Evolutionary conservation across 2,797 vertebrate genomes (phyloP).

Genomic region (Halcyon smyrnensis): DNA sequence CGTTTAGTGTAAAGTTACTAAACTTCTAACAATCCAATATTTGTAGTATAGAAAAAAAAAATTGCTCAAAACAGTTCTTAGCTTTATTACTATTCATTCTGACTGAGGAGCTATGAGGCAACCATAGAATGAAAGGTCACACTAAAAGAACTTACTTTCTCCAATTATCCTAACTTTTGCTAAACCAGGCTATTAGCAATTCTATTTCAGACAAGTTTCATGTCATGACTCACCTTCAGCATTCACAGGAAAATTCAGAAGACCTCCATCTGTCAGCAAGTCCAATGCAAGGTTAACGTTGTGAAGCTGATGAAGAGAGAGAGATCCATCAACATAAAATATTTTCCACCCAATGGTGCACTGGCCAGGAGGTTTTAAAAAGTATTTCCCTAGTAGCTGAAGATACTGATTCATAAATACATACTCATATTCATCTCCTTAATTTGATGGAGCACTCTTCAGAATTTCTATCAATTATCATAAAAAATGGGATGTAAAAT

Average conservation of each 20-base stretch:
- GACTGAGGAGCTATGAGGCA: neutral
- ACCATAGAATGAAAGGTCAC: neutral
- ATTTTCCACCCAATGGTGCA: neutral
- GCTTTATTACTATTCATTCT: neutral
- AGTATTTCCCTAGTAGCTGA: neutral
- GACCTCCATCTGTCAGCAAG: constrained; percentile 81
- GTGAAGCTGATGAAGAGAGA: constrained; percentile 82
- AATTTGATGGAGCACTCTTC: neutral
- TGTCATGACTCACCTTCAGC: constrained; percentile 84
- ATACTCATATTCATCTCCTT: neutral
- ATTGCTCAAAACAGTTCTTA: neutral
- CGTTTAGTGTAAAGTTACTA: neutral
- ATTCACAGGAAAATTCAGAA: constrained; percentile 78
- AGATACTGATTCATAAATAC: neutral
- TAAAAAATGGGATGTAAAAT: neutral
- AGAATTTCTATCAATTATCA: constrained; percentile 19
- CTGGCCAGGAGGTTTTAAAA: neutral
- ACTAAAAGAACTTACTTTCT: neutral
- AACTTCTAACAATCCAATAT: neutral
- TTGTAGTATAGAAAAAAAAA: neutral
- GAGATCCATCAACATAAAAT: neutral
- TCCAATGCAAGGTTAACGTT: constrained; percentile 91
- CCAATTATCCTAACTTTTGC: neutral
- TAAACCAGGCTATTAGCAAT: neutral
- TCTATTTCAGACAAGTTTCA: neutral